Evolutionary conservation across 2,888 invertebrate species (phyloP).

Genomic region (Pinctada fucata): DNA sequence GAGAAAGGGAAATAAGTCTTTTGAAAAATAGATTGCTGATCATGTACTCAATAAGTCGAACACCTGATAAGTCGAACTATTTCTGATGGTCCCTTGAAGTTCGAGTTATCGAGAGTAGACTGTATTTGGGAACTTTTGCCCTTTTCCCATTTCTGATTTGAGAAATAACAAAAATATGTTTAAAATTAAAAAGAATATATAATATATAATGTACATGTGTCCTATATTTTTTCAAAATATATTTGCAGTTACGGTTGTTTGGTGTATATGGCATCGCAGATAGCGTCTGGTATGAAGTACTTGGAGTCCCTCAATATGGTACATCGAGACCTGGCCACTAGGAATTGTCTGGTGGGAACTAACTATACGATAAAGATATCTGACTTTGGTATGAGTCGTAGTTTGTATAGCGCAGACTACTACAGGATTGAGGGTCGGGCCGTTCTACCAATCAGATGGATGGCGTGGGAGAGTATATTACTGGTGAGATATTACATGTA

Average conservation of each 20-base stretch:
- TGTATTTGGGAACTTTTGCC: too few species aligned
- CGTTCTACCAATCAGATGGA: slow-evolving; percentile 91
- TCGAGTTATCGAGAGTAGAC: too few species aligned
- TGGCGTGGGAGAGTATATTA: slow-evolving; percentile 91
- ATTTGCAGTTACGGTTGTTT: slow-evolving; percentile 87
- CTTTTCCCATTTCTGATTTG: too few species aligned
- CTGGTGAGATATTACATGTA: slow-evolving; percentile 63
- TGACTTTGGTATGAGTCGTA: slow-evolving; percentile 76
- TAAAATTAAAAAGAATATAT: too few species aligned
- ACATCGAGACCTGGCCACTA: slow-evolving; percentile 90
- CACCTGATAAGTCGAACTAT: too few species aligned
- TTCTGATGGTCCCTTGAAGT: too few species aligned
- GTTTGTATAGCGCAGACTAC: slow-evolving; percentile 83
- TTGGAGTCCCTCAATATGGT: slow-evolving; percentile 92
- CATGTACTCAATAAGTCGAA: too few species aligned
- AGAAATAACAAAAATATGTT: too few species aligned
- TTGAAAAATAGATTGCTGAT: too few species aligned
- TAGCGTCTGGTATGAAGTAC: slow-evolving; percentile 93
- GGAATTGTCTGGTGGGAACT: slow-evolving; percentile 91
- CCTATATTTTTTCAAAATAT: background rate
- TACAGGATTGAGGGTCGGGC: slow-evolving; percentile 89
- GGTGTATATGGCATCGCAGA: slow-evolving; percentile 89
- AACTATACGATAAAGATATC: slow-evolving; percentile 82
- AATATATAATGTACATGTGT: background rate
- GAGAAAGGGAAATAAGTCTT: too few species aligned